Percentiles rank a stretch among this genome's conserved stretches.
Conservation (phyloP, 2,888 invertebrate genomes). For the Melinaea menophilus region DNA sequence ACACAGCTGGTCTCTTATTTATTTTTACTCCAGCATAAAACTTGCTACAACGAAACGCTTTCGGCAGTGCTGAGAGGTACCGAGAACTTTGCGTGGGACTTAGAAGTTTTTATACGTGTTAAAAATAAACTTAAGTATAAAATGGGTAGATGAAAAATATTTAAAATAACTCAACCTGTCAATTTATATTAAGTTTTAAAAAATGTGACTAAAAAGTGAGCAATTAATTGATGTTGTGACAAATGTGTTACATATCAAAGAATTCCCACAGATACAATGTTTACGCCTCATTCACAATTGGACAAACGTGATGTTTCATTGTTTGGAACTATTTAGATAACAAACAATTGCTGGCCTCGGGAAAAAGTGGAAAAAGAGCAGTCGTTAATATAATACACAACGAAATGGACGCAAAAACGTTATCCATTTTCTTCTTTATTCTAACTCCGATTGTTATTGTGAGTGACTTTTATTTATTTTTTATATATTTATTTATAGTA, state of each 20-base stretch:
- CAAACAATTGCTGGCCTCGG: slow-evolving; percentile 27
- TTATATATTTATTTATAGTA: too few species aligned
- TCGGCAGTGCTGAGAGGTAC: slow-evolving; percentile 26
- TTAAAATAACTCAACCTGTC: not conserved
- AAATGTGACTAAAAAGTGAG: not conserved
- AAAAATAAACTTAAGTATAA: slow-evolving; percentile 12
- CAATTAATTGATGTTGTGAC: not conserved
- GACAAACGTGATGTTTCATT: slow-evolving; percentile 24
- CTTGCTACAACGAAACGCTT: slow-evolving; percentile 36
- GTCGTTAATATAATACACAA: slow-evolving; percentile 30
- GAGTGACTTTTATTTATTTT: slow-evolving; percentile 24
- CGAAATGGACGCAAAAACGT: slow-evolving; percentile 45
- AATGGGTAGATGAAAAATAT: not conserved
- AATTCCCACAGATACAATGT: not conserved
- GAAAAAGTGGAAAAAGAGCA: slow-evolving; percentile 29
- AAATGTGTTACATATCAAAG: not conserved
- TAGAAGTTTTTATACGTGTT: slow-evolving; percentile 26
- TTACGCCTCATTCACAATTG: slow-evolving; percentile 4
- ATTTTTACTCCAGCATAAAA: slow-evolving; percentile 34
- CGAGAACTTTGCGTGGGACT: slow-evolving; percentile 24
- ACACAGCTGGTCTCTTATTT: slow-evolving; percentile 34
- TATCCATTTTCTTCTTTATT: slow-evolving; percentile 40
- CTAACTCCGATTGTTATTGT: slow-evolving; percentile 40
- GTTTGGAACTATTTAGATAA: slow-evolving; percentile 29
- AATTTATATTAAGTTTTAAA: not conserved